Conservation (phyloP, 2,797 vertebrate genomes). For the Pantherophis vulpinus region DNA sequence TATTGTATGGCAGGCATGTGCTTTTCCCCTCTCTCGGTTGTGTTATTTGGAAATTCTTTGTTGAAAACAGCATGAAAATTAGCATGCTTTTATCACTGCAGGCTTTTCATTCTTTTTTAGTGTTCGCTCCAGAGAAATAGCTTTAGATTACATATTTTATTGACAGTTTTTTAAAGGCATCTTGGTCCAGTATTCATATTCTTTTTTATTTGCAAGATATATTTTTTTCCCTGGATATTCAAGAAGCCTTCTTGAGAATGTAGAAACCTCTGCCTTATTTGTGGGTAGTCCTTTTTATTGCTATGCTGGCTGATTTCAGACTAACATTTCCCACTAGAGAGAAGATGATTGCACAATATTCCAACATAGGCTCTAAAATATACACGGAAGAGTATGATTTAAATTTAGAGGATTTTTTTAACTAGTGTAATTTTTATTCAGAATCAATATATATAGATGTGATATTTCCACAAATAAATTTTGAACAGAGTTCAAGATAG, state of each 20-base stretch:
- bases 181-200: background rate
- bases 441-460: background rate
- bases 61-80: background rate
- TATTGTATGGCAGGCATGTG: background rate
- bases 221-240: background rate
- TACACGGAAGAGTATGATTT: background rate
- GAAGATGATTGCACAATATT: background rate
- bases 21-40: background rate
- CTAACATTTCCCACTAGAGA: background rate
- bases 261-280: background rate
- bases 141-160: background rate
- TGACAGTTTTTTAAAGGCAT: background rate
- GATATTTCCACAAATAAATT: background rate
- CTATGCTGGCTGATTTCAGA: background rate
- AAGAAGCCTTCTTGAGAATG: background rate
- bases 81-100: background rate
- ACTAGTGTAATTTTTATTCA: background rate
- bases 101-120: background rate
- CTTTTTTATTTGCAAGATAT: background rate
- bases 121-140: background rate
- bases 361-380: background rate
- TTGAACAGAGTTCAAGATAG: background rate
- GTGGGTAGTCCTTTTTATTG: background rate
- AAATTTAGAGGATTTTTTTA: background rate
- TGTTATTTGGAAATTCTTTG: background rate